phyloP scores from a whole-genome alignment of 2,888 invertebrate species.

The Creontiades dilutus region DNA sequence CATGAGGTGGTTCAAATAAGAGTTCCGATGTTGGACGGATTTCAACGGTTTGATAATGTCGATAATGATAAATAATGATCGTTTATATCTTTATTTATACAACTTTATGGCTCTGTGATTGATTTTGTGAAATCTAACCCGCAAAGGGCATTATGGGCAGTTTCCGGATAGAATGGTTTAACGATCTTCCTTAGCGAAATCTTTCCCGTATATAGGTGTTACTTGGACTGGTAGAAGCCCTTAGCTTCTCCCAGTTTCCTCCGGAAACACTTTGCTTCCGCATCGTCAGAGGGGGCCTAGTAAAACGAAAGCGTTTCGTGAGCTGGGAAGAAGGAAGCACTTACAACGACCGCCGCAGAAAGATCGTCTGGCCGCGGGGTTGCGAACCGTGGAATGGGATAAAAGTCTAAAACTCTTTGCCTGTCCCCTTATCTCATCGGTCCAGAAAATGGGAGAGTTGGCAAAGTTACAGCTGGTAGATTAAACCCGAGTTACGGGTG shows the following conservation, averaged over 20 bases:
- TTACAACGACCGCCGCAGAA: not conserved
- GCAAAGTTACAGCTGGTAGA: conserved; percentile 71
- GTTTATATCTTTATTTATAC: no score
- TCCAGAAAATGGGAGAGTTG: conserved; percentile 69
- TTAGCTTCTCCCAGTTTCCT: not conserved
- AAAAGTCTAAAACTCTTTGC: conserved; percentile 52
- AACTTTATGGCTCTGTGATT: no score
- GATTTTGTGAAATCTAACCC: no score
- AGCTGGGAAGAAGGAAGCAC: conserved; percentile 19
- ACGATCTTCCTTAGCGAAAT: no score
- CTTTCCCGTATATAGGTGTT: no score
- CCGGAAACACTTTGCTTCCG: not conserved
- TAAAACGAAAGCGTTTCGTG: not conserved
- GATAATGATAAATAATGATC: no score
- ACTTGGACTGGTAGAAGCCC: not conserved
- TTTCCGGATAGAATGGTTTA: no score
- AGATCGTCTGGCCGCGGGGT: not conserved
- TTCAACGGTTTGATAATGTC: no score
- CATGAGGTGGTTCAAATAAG: no score
- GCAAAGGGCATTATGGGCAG: no score
- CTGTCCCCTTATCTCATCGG: conserved; percentile 61
- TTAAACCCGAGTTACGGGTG: conserved; percentile 62
- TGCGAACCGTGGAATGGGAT: not conserved
- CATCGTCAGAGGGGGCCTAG: not conserved
- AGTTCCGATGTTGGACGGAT: no score